Base-by-base conservation (phyloP, 1,140 invertebrate species). In the Camponotus pennsylvanicus region DNA sequence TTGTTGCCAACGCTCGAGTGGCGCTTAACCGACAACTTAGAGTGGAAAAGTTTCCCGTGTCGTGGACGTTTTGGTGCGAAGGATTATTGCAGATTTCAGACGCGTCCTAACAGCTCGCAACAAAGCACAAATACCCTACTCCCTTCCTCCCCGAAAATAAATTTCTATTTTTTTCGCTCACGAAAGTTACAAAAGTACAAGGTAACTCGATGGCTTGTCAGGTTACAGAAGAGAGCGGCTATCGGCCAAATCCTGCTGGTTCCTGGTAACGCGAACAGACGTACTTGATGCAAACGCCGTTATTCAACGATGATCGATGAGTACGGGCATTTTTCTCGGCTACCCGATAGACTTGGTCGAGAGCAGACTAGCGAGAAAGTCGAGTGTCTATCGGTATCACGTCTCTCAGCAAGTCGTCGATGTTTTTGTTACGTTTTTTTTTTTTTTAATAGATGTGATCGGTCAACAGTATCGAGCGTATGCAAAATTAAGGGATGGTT, bases 291-390 rank as follows among this genome's bases (percentile, higher is more conserved):
- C 69, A 83, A 75, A 83, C 79, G 57, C 69, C 42, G 69, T 83
- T 83, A 80, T 80, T 83, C 79, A 75, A 37, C 79, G 69, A 83
- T 83, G 79, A 83, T 83, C 69, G 69, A 83, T 83, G 79, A 75
- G 79, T 34, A 61, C 67, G 79, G 55, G 13, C 69, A 73, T 83
- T 83, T 83, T 83, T 73, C 79, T 71, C 57, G 69, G 55, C 63
- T 75, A 75, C 13, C 32, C 79, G 69, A 83, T 61, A 83, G 55
- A 83, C 55, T 83, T 75, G 79, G 73, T 49, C 79, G 69, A 45
- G 67, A n/a, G 57, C 40, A 32, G 61, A 61, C 55, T 63, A 34
- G 15, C 37, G 40, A 82, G 40, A 83, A 70, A 82, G 37, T 83
- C 69, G 40, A 83, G 55, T 75, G 55, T 49, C 55, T 45, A n/a